Base-by-base conservation (phyloP, 2,888 invertebrate species). In the Selenia dentaria region DNA sequence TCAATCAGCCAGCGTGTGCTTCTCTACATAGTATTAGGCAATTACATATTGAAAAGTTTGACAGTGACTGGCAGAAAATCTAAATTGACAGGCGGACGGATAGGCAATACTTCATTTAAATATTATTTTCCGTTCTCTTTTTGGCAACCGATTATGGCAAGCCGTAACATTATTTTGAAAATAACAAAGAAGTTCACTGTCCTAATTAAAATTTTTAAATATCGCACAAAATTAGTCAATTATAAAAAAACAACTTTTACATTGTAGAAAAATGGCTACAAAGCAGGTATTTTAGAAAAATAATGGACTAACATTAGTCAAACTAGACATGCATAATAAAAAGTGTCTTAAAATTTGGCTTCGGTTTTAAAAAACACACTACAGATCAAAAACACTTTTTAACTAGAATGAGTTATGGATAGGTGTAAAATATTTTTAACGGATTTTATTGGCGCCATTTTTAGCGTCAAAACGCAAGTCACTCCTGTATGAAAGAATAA, bases 191-290 rank as follows among this genome's bases (percentile, higher is more conserved):
- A n/a, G n/a, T n/a, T n/a, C n/a, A n/a, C n/a, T n/a, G n/a, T n/a
- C n/a, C n/a, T n/a, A n/a, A n/a, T n/a, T n/a, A n/a, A n/a, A n/a
- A n/a, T n/a, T 5, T 18, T 4, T 18, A 18, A 18, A 18, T 16
- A 18, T 1, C 10, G n/a, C 34, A 39, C 28, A 6, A 27, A 40
- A 40, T 40, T 40, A 36, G 36, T 40, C 32, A 25, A 10, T 18
- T 32, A 34, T 33, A n/a, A n/a, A n/a, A n/a, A n/a, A n/a, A n/a
- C n/a, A n/a, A 33, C 14, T 14, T 13, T 35, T 13, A 16, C 14
- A 1, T 9, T 26, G 40, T 13, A 8, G 41, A 48, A 42, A 48
- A 37, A 48, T 48, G 28, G 13, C 47, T 48, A 48, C 47, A 41
- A 10, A 27, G 11, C 28, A 34, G 41, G 32, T 24, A 29, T 25